Evolutionary conservation across 2,113 vertebrate species (phyloP).

Genomic region (Plotosus lineatus): DNA sequence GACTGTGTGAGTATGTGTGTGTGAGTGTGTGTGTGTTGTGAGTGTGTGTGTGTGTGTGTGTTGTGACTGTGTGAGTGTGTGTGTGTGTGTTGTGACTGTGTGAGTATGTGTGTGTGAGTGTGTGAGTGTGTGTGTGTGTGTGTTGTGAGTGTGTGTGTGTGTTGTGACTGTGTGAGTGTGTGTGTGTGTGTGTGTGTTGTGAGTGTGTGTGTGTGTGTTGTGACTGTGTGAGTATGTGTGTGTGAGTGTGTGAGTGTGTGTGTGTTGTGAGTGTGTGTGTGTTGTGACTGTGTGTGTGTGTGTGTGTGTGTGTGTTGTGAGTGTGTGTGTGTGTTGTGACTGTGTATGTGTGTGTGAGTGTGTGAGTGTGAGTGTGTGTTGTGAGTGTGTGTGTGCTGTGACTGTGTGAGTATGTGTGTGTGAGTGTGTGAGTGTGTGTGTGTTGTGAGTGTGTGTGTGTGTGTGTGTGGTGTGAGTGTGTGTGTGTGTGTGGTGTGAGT

Average conservation of each 20-base stretch:
- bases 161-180: slow-evolving; percentile 27
- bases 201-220: not conserved
- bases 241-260: not conserved
- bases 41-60: not conserved
- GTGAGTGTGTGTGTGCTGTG: too few relatives aligned
- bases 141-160: not conserved
- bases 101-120: slow-evolving; percentile 15
- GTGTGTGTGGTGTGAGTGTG: not conserved
- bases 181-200: not conserved
- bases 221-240: not conserved
- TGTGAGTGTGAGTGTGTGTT: not conserved
- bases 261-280: slow-evolving; percentile 33
- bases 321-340: not conserved
- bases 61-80: not conserved
- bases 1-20: slow-evolving; percentile 24
- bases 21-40: slow-evolving; percentile 10
- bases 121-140: not conserved
- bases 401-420: not conserved
- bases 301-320: not conserved
- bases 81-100: slow-evolving; percentile 12
- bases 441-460: slow-evolving; percentile 28
- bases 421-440: not conserved
- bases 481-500: not conserved
- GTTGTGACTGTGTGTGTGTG: not conserved
- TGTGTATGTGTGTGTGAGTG: slow-evolving; percentile 21